These are phyloP conservation scores for Sylvilagus floridanus DNA, from an alignment of 2,797 vertebrate species.

Conservation along the genomic window DNA sequence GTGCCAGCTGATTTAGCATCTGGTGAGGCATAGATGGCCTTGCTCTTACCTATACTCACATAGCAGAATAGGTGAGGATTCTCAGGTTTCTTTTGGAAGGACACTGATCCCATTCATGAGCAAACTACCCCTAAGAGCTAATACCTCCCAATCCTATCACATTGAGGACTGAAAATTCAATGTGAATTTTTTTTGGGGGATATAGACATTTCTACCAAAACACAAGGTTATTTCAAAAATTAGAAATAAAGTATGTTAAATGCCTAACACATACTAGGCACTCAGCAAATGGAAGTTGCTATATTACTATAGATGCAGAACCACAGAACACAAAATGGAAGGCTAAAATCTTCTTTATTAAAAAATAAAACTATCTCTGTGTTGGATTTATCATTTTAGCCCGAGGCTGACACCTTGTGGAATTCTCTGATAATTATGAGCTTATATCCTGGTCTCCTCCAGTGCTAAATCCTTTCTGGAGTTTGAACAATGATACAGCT, in stretches of 20 bases:
- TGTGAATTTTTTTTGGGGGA: not conserved
- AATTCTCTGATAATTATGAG: slow-evolving; percentile 7
- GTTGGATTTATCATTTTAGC: slow-evolving; percentile 56
- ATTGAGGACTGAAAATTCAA: not conserved
- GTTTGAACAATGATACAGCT: not conserved
- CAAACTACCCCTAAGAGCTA: not conserved
- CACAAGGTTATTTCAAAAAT: not conserved
- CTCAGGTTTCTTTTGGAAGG: not conserved
- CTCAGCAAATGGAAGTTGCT: not conserved
- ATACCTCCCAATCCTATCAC: not conserved
- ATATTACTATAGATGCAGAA: not conserved
- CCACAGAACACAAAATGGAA: slow-evolving; percentile 30
- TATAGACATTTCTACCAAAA: not conserved
- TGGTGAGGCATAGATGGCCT: not conserved
- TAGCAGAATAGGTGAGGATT: not conserved
- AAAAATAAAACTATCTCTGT: not conserved
- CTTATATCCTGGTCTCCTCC: not conserved
- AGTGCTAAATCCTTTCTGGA: not conserved
- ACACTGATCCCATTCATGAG: not conserved
- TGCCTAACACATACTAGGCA: not conserved
- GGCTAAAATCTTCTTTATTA: not conserved
- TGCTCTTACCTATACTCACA: not conserved
- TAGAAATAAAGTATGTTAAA: not conserved
- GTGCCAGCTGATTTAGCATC: too few relatives aligned
- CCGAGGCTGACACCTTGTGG: slow-evolving; percentile 79